These are phyloP conservation scores for Diploscapter pachys DNA, from an alignment of 1,140 invertebrate species.

Conservation along the genomic window DNA sequence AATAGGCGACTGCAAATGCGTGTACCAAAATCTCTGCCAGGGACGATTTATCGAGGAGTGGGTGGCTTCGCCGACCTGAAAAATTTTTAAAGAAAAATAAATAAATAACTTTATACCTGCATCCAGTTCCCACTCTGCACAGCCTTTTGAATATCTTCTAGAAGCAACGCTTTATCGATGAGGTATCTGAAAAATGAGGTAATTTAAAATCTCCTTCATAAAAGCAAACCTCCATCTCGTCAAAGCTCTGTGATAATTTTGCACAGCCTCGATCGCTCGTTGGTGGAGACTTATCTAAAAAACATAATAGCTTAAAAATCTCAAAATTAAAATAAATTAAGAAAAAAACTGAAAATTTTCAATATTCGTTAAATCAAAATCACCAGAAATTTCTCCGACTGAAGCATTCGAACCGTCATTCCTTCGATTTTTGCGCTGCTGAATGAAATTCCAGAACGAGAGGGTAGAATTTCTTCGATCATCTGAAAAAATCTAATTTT, in stretches of 20 bases:
- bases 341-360: too few relatives aligned
- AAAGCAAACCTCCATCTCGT: slow-evolving; percentile 74
- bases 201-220: neutral
- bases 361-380: too few relatives aligned
- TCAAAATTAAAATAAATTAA: too few relatives aligned
- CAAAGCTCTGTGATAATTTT: slow-evolving; percentile 70
- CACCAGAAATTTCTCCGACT: slow-evolving; percentile 37
- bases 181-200: slow-evolving; percentile 65
- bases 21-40: too few relatives aligned
- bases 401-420: too few relatives aligned
- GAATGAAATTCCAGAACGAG: neutral
- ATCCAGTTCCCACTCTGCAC: slow-evolving; percentile 19
- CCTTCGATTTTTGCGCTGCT: neutral
- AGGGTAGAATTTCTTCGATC: slow-evolving; percentile 10
- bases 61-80: too few relatives aligned
- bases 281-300: slow-evolving; percentile 71
- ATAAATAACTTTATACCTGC: too few relatives aligned
- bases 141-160: slow-evolving; percentile 76
- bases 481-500: slow-evolving; percentile 7
- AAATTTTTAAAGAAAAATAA: too few relatives aligned
- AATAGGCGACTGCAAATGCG: too few relatives aligned
- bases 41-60: too few relatives aligned
- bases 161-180: slow-evolving; percentile 70
- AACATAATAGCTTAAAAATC: slow-evolving; percentile 1
- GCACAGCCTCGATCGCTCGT: slow-evolving; percentile 62